phyloP scores from a whole-genome alignment of 2,113 vertebrate genomes.

The cattle (Bos taurus) region ARS-UCD2.0 NC_037338.1:74284001-74284500 shows the following conservation, averaged over 20 bases:
- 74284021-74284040: background rate
- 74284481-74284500: background rate
- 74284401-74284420: background rate
- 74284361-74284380: background rate
- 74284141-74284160: background rate
- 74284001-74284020: background rate
- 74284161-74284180: background rate
- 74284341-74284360: background rate
- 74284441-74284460: background rate
- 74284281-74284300: background rate
- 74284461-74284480: background rate
- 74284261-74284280: background rate
- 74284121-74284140: background rate
- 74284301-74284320: background rate
- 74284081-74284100: background rate
- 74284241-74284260: background rate
- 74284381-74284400: background rate
- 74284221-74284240: background rate
- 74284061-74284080: background rate
- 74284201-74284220: background rate
- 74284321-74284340: background rate
- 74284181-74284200: conserved; percentile 9
- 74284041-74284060: background rate
- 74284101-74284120: background rate
- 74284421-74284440: background rate